Evolutionary conservation across 2,113 vertebrate genomes (phyloP).

Genomic region (Hipposideros armiger): DNA sequence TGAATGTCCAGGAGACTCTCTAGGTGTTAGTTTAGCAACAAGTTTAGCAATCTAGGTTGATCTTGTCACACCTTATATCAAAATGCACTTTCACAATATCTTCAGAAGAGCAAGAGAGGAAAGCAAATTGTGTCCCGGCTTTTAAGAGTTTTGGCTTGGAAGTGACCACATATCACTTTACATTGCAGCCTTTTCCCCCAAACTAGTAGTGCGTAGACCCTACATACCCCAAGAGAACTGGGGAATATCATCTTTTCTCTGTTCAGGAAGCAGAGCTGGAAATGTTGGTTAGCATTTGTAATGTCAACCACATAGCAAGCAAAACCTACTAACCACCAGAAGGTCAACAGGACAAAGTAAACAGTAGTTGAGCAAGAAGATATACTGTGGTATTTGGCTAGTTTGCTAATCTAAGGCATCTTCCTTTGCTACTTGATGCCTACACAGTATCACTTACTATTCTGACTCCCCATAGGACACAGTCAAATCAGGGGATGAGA

Average conservation of each 20-base stretch:
- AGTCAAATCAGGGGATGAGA: neutral
- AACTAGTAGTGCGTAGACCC: neutral
- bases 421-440: neutral
- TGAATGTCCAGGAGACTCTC: neutral
- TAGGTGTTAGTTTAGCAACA: neutral
- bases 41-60: neutral
- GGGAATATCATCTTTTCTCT: neutral
- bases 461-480: neutral
- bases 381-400: neutral
- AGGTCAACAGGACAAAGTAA: neutral
- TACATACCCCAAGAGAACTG: neutral
- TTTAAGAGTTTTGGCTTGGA: neutral
- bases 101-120: conserved; percentile 25
- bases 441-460: neutral
- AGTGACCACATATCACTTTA: neutral
- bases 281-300: neutral
- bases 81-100: neutral
- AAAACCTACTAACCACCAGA: neutral
- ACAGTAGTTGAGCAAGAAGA: neutral
- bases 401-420: neutral
- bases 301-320: neutral
- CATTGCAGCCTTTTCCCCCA: neutral
- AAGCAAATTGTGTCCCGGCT: neutral
- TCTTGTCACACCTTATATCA: neutral
- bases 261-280: neutral